Evolutionary conservation across 2,113 vertebrate species (phyloP).

Genomic region (Chloropsis cyanopogon): DNA sequence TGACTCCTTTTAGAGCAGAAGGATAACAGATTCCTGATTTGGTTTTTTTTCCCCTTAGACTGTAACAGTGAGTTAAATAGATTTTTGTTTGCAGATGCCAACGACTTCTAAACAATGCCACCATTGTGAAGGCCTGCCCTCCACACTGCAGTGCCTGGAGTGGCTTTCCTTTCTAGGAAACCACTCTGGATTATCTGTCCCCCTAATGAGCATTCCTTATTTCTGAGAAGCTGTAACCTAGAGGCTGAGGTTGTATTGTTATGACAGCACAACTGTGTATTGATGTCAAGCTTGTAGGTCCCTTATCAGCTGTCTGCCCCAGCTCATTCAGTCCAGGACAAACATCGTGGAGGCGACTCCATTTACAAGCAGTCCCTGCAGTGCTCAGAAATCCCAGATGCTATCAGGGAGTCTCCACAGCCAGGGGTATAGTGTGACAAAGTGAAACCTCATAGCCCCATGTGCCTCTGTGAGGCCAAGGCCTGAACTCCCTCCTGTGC

Average conservation of each 20-base stretch:
- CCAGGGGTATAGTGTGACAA: constrained; percentile 34
- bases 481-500: not conserved
- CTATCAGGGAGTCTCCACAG: constrained; percentile 28
- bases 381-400: constrained; percentile 51
- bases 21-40: not conserved
- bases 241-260: not conserved
- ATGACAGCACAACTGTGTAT: constrained; percentile 11
- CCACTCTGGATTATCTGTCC: not conserved
- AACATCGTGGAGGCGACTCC: not conserved
- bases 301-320: constrained; percentile 26
- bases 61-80: not conserved
- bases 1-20: not conserved
- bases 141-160: not conserved
- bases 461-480: not conserved
- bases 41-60: not conserved
- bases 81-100: not conserved
- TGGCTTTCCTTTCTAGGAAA: constrained; percentile 8
- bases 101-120: not conserved
- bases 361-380: constrained; percentile 1
- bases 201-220: not conserved
- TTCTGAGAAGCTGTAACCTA: not conserved
- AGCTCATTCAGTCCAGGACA: not conserved
- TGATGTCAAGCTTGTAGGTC: constrained; percentile 46
- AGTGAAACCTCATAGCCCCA: constrained; percentile 53
- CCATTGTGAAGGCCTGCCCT: not conserved